Conservation (phyloP, 1,140 invertebrate species). For the Dreissena polymorpha region DNA sequence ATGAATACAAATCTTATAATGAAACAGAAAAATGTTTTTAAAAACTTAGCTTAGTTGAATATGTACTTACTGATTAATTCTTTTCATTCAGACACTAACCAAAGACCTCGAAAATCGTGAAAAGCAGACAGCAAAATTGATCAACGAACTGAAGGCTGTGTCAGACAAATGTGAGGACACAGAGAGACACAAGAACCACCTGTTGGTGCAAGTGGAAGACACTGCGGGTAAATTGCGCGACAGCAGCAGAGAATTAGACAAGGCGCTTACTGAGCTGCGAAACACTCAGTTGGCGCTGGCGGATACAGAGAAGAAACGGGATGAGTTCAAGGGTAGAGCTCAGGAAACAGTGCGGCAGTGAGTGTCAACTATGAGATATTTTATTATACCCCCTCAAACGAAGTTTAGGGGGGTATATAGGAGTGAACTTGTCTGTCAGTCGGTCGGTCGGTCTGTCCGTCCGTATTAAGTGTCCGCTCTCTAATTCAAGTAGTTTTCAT, state of each 20-base stretch:
- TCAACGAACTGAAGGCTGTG: slow-evolving; percentile 74
- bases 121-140: slow-evolving; percentile 74
- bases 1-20: no score
- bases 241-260: slow-evolving; percentile 67
- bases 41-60: no score
- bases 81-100: slow-evolving; percentile 69
- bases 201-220: slow-evolving; percentile 72
- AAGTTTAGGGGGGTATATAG: no score
- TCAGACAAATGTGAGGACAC: slow-evolving; percentile 71
- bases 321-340: slow-evolving; percentile 75
- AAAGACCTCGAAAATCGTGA: slow-evolving; percentile 77
- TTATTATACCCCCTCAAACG: no score
- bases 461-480: no score
- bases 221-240: slow-evolving; percentile 64
- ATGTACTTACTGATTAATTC: not conserved
- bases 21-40: no score
- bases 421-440: no score
- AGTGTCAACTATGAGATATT: slow-evolving; percentile 49
- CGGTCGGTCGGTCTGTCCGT: no score
- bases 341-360: slow-evolving; percentile 78
- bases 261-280: slow-evolving; percentile 66
- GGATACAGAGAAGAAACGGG: slow-evolving; percentile 74
- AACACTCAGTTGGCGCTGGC: slow-evolving; percentile 70
- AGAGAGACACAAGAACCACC: slow-evolving; percentile 68
- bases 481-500: no score